Evolutionary conservation across 2,888 invertebrate genomes (phyloP).

Genomic region (Liposcelis brunnea): DNA sequence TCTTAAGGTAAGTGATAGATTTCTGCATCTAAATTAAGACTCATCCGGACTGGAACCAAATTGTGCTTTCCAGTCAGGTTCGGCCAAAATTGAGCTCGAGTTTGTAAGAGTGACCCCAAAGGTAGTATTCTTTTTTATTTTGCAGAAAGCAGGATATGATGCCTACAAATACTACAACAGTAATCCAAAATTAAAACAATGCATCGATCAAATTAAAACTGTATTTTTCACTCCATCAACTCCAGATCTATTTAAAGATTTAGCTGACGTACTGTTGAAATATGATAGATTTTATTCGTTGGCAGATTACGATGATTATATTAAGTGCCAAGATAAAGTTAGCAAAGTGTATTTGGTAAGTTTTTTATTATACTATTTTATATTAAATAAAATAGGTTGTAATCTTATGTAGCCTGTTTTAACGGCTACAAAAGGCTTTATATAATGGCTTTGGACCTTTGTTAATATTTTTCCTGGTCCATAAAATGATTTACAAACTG

Average conservation of each 20-base stretch:
- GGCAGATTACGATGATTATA: conserved; percentile 91
- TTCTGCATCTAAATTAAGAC: too few species aligned
- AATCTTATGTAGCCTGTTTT: too few species aligned
- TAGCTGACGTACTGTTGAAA: conserved; percentile 79
- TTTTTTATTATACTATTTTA: too few species aligned
- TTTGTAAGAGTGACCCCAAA: too few species aligned
- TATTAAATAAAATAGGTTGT: too few species aligned
- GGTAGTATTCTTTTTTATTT: conserved; percentile 11
- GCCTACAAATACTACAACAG: conserved; percentile 83
- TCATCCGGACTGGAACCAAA: too few species aligned
- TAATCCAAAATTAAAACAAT: conserved; percentile 78
- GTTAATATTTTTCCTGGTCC: too few species aligned
- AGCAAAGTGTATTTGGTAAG: conserved; percentile 66
- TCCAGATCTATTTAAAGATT: conserved; percentile 74
- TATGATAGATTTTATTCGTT: conserved; percentile 84
- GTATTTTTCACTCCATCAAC: conserved; percentile 92
- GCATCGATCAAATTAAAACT: conserved; percentile 89
- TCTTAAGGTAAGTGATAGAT: conserved; percentile 26
- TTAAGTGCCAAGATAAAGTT: conserved; percentile 82
- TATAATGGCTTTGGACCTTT: too few species aligned
- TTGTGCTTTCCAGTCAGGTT: too few species aligned
- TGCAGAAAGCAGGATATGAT: conserved; percentile 69
- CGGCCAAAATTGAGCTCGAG: too few species aligned
- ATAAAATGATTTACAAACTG: too few species aligned
- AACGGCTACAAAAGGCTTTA: too few species aligned